Conservation (phyloP, 2,113 vertebrate species). For the Balaeniceps rex region DNA sequence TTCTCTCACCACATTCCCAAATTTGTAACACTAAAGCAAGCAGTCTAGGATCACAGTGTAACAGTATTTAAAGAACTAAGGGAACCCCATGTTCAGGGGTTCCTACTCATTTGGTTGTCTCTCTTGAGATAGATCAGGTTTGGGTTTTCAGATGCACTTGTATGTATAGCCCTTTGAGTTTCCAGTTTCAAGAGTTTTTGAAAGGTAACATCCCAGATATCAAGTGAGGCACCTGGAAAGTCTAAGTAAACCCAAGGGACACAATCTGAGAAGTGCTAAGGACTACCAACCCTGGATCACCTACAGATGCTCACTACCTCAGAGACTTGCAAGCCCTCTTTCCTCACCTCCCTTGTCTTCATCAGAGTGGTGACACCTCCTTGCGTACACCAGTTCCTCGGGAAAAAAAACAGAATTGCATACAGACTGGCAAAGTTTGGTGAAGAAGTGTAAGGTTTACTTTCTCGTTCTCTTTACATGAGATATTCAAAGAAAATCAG, state of each 20-base stretch:
- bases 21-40: background rate
- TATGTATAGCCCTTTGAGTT: background rate
- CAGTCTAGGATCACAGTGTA: background rate
- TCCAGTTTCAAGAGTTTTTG: background rate
- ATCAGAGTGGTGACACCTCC: background rate
- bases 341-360: background rate
- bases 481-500: background rate
- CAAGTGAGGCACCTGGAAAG: background rate
- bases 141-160: background rate
- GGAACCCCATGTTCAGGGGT: background rate
- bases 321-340: background rate
- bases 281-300: background rate
- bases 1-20: background rate
- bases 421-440: background rate
- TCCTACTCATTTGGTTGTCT: background rate
- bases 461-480: background rate
- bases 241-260: fast-evolving
- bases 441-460: background rate
- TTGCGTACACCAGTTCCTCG: fast-evolving
- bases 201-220: background rate
- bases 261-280: background rate
- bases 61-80: background rate
- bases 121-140: background rate
- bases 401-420: background rate
- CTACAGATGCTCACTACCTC: background rate